phyloP scores from a whole-genome alignment of 2,888 invertebrate species.

The Theretra japonica region DNA sequence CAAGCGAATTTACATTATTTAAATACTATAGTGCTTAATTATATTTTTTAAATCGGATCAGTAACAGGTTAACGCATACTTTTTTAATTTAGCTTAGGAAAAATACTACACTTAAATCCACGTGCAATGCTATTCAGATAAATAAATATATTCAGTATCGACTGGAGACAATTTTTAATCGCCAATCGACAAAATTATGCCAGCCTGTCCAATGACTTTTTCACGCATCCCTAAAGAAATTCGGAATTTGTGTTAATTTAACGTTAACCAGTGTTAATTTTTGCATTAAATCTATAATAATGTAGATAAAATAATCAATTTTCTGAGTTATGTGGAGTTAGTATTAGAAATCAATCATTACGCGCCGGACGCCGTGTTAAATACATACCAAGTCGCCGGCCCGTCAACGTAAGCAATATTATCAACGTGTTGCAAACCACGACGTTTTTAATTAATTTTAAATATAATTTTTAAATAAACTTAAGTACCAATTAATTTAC shows the following conservation, averaged over 20 bases:
- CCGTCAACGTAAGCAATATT: constrained; percentile 57
- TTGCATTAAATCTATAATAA: too few species aligned
- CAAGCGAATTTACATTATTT: background rate
- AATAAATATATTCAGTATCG: too few species aligned
- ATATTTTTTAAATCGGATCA: too few species aligned
- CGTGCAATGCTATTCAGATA: too few species aligned
- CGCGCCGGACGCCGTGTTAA: constrained; percentile 51
- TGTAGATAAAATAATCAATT: background rate
- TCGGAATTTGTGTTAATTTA: too few species aligned
- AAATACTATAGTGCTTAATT: background rate
- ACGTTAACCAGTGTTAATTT: too few species aligned
- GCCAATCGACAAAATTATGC: too few species aligned
- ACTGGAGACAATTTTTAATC: too few species aligned
- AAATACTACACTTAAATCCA: too few species aligned
- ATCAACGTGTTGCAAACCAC: constrained; percentile 44
- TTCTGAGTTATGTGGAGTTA: constrained; percentile 38
- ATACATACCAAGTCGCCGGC: constrained; percentile 56
- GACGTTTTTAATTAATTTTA: constrained; percentile 29
- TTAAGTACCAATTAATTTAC: constrained; percentile 2
- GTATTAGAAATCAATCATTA: constrained; percentile 67
- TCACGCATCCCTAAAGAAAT: background rate
- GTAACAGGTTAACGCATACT: too few species aligned
- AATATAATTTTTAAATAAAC: background rate
- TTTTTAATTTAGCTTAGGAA: too few species aligned
- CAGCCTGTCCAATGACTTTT: too few species aligned